Evolutionary conservation across 2,888 invertebrate genomes (phyloP).

Genomic region (Lithophane leautieri): DNA sequence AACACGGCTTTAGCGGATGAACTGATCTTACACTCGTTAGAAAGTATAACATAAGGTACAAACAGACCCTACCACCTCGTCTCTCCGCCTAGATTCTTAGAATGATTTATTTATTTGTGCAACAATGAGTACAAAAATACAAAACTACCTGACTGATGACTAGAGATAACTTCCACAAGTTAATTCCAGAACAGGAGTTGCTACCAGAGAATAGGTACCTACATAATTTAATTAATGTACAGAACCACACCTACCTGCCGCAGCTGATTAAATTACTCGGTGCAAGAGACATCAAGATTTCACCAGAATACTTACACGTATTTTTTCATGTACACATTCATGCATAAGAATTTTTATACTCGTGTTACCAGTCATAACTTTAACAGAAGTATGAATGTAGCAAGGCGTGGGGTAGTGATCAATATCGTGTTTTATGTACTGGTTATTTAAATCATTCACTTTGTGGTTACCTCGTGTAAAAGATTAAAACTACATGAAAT

Average conservation of each 20-base stretch:
- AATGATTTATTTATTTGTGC: not conserved
- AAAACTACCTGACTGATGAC: not conserved
- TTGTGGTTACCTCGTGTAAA: conserved; percentile 14
- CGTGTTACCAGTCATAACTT: conserved; percentile 60
- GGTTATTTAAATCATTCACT: conserved; percentile 48
- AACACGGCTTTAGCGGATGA: conserved; percentile 6
- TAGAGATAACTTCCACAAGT: too few relatives aligned
- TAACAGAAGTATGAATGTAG: conserved; percentile 52
- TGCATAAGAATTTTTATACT: conserved; percentile 56
- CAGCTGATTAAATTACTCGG: conserved; percentile 50
- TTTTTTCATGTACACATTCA: conserved; percentile 35
- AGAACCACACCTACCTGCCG: conserved; percentile 23
- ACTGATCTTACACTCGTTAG: not conserved
- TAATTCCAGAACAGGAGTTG: not conserved
- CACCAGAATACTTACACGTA: conserved; percentile 62
- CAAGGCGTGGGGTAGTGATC: conserved; percentile 56
- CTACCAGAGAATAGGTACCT: not conserved
- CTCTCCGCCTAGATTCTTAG: not conserved
- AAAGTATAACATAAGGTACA: conserved; percentile 9
- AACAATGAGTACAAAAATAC: not conserved
- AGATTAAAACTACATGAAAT: conserved; percentile 16
- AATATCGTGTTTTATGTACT: conserved; percentile 53
- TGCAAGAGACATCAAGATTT: conserved; percentile 51
- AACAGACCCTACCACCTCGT: not conserved
- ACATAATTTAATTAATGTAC: conserved; percentile 17